Percentiles rank a stretch among this genome's conserved stretches.
Conservation (phyloP, 2,888 invertebrate genomes). For the Uloborus plumipes region DNA sequence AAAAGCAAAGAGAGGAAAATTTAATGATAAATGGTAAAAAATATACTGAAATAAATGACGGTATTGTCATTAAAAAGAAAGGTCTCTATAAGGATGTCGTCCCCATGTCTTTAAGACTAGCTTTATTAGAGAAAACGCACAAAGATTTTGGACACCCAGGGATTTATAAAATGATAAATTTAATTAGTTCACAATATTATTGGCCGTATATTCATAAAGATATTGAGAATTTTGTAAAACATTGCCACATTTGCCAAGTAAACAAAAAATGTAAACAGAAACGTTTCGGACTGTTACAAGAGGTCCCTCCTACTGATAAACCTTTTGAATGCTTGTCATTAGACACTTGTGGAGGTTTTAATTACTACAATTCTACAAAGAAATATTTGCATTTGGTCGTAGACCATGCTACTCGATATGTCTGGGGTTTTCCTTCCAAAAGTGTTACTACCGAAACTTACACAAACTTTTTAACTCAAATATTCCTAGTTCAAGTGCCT, state of each 20-base stretch:
- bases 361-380: constrained; percentile 5
- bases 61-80: neutral
- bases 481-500: constrained; percentile 5
- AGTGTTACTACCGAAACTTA: constrained; percentile 11
- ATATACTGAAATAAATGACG: neutral
- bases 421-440: neutral
- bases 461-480: constrained; percentile 4
- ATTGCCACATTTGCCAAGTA: neutral
- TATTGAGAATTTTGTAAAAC: constrained; percentile 1
- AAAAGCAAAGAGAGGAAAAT: neutral
- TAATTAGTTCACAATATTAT: neutral
- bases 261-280: constrained; percentile 9
- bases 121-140: neutral
- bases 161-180: constrained; percentile 4
- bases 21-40: neutral
- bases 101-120: neutral
- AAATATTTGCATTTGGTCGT: constrained; percentile 10
- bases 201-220: neutral
- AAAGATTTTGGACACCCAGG: neutral
- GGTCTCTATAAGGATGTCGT: neutral
- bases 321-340: constrained; percentile 2
- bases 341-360: neutral
- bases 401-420: neutral
- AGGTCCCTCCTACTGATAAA: constrained; percentile 7
- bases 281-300: neutral